These are phyloP conservation scores for Leptodactylus fuscus DNA, from an alignment of 2,113 vertebrate species.

Conservation along the genomic window DNA sequence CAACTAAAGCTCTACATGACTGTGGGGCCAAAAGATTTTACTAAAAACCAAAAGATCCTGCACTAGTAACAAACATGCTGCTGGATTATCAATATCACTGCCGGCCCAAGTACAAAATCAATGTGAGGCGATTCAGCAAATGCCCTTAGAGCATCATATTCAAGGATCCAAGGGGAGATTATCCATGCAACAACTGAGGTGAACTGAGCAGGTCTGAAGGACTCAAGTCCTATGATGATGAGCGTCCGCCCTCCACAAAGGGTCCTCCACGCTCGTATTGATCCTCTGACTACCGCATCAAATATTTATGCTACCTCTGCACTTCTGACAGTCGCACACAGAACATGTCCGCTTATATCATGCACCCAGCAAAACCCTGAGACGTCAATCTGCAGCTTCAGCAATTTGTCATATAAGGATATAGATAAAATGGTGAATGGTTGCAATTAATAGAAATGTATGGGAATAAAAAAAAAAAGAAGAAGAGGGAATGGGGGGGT, in stretches of 20 bases:
- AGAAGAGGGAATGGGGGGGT: not conserved
- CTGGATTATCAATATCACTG: not conserved
- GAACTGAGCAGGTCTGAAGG: not conserved
- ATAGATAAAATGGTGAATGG: not conserved
- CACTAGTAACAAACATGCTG: too few species aligned
- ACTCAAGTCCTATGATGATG: not conserved
- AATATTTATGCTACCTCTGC: not conserved
- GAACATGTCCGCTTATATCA: not conserved
- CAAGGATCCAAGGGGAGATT: not conserved
- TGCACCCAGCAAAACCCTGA: not conserved
- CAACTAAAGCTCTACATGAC: too few species aligned
- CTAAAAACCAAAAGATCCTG: not conserved
- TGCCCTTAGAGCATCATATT: not conserved
- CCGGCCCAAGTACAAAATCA: too few species aligned
- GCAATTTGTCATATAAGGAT: not conserved
- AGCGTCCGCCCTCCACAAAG: not conserved
- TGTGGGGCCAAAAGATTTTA: too few species aligned
- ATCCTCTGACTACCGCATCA: not conserved
- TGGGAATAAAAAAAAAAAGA: not conserved
- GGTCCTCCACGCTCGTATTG: not conserved
- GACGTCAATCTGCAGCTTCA: conserved; percentile 10
- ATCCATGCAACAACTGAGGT: too few species aligned
- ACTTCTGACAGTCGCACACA: not conserved
- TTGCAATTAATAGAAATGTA: conserved; percentile 12
- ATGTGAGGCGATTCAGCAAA: not conserved